These are phyloP conservation scores for Molanna angustata DNA, from an alignment of 2,888 invertebrate species.

Conservation along the genomic window DNA sequence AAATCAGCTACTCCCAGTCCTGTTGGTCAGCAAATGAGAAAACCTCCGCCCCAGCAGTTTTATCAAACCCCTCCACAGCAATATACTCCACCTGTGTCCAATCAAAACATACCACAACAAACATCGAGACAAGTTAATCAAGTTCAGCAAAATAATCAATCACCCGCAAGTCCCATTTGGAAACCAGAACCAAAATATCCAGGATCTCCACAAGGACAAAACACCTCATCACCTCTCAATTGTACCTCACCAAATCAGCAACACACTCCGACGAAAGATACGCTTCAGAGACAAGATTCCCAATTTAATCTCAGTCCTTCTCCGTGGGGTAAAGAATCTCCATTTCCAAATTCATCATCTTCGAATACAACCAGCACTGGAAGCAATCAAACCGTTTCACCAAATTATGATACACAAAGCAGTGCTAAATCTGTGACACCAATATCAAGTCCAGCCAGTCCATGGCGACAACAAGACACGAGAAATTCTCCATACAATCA, in stretches of 20 bases:
- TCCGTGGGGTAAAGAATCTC: slow-evolving; percentile 38
- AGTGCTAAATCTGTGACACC: slow-evolving; percentile 30
- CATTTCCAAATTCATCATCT: slow-evolving; percentile 36
- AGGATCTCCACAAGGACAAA: slow-evolving; percentile 22
- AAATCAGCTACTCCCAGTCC: slow-evolving; percentile 48
- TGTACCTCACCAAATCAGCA: slow-evolving; percentile 12
- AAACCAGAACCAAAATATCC: slow-evolving; percentile 53
- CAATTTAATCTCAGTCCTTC: slow-evolving; percentile 55
- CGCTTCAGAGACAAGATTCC: slow-evolving; percentile 50
- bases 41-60: slow-evolving; percentile 47
- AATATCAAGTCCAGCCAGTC: slow-evolving; percentile 49
- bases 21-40: slow-evolving; percentile 45
- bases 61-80: slow-evolving; percentile 47
- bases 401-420: slow-evolving; percentile 22
- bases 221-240: slow-evolving; percentile 7
- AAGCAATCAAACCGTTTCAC: slow-evolving; percentile 18
- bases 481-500: slow-evolving; percentile 32
- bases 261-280: slow-evolving; percentile 39
- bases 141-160: slow-evolving; percentile 40
- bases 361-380: slow-evolving; percentile 39
- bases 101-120: slow-evolving; percentile 39
- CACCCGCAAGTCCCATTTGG: slow-evolving; percentile 45
- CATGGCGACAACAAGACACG: slow-evolving; percentile 46
- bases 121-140: slow-evolving; percentile 39
- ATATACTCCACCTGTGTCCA: slow-evolving; percentile 40